Base-by-base conservation (phyloP, 2,797 vertebrate species). In the Mycteria americana region DNA sequence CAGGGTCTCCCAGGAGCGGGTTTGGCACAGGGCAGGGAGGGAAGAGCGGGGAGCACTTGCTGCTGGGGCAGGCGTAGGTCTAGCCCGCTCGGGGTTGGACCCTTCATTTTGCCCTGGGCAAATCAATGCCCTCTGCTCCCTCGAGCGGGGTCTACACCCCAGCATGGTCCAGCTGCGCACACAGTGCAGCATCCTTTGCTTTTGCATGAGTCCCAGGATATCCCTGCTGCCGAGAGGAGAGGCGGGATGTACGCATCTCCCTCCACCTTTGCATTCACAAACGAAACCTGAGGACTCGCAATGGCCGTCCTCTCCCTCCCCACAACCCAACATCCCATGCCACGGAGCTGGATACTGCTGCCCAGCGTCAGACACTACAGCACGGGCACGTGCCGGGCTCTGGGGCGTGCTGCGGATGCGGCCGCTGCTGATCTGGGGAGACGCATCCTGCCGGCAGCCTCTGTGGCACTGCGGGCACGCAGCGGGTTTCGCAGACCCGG, bases 1-100 rank as follows among this genome's bases (percentile, higher is more conserved):
- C 78, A 96, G 73, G 57, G 87, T 91, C 94, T 97, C 93, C 72
- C 86, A 94, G 96, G 95, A 93, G 96, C 18, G 2, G 35, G 67
- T 93, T 85, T 95, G 96, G 92, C 94, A 67, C 74, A 93, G 91
- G 91, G 76, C 89, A 57, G 75, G 54, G 64, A 75, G 37, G 70
- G 63, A 79, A 85, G 64, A 90, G 74, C 5, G 0, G 65, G 64
- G 86, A 94, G 88, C 59, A 18, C 13, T 74, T 5, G 2, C 37
- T 62, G 73, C 57, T 57, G 62, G 46, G 51, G 30, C 65, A 72
- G 65, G 43, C 50, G 0, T 2, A 0, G n/a, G 31, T 75, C 88
- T 86, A 85, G 64, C 73, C 33, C 1, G 1, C 25, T 65, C 3
- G 0, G 79, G 24, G 33, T 46, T 6, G 30, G 57, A 45, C 30